Base-by-base conservation (phyloP, 1,140 invertebrate genomes). In the Bemisia tabaci region DNA sequence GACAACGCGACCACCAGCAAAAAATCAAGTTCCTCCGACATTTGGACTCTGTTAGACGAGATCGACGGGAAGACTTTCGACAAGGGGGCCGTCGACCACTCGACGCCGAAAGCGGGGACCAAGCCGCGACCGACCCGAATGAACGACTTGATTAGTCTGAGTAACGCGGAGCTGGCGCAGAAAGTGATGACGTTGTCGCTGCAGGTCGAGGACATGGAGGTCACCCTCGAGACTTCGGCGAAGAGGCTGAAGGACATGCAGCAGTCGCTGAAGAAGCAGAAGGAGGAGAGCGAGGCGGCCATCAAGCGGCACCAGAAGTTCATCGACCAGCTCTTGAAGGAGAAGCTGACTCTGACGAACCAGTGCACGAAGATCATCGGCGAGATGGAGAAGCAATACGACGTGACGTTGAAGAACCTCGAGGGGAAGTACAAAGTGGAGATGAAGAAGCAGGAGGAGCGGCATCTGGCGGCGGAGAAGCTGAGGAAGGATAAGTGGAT, bases 271-370 rank as follows among this genome's bases (percentile, higher is more conserved):
- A 79, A 80, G 11, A 77, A 81, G 22, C 81, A 85, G 67, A 86
- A 88, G 72, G 82, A 81, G 22, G 85, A 87, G 71, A 85, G 82
- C 68, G 85, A 87, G 69, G 75, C 74, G 1, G 79, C 83, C 5
- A 78, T 87, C 9, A 81, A 82, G 60, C 74, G 86, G 1, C 85
- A 88, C 73, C 85, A 88, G 66, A 84, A 83, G 65, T 87, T 88
- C 67, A 87, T 88, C 12, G 85, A 87, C 69, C 84, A 81, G 74
- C 70, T 88, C 48, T 81, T 88, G 1, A 77, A 79, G 12, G 87
- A 89, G 69, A 89, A 89, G 71, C 84, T 81, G 27, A 75, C 79
- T 0, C 74, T 88, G 21, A 85, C 82, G 65, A 83, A 86, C 63
- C 86, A 86, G 74, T 86, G 85, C 63, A 82, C 86, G 59, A 77